phyloP scores from a whole-genome alignment of 1,140 invertebrate genomes.

The Magallana ariakensis region DNA sequence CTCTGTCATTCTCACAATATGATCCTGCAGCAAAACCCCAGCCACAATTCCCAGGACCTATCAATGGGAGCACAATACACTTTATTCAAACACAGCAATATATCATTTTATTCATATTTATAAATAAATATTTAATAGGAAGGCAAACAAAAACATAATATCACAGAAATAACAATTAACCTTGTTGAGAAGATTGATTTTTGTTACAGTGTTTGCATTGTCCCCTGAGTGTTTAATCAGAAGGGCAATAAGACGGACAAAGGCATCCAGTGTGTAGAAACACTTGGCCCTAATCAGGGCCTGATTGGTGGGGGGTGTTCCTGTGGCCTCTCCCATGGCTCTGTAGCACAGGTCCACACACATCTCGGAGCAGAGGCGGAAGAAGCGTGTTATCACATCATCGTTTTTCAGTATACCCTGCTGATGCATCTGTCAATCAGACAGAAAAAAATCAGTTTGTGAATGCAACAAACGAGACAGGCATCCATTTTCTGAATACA shows the following conservation, averaged over 20 bases:
- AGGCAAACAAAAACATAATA: too few species aligned
- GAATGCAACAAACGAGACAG: too few species aligned
- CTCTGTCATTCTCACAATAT: conserved; percentile 90
- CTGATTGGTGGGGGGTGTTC: conserved; percentile 71
- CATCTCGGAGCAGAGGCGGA: conserved; percentile 97
- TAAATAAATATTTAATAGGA: too few species aligned
- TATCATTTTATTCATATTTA: not conserved
- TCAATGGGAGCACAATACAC: too few species aligned
- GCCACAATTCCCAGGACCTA: conserved; percentile 92
- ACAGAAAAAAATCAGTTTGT: not conserved
- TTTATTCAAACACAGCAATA: too few species aligned
- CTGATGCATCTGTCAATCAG: conserved; percentile 90
- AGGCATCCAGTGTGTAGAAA: conserved; percentile 97
- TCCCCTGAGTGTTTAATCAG: conserved; percentile 96
- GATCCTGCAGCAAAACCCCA: conserved; percentile 95
- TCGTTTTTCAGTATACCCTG: conserved; percentile 98
- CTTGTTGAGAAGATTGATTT: conserved; percentile 98
- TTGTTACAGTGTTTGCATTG: conserved; percentile 92
- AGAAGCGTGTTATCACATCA: conserved; percentile 97
- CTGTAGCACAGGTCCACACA: conserved; percentile 97
- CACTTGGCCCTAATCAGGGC: conserved; percentile 91
- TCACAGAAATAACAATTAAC: conserved; percentile 78
- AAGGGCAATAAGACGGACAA: conserved; percentile 94
- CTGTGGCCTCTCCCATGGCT: conserved; percentile 82
- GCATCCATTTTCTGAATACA: too few species aligned